Conservation (phyloP, 30 jellyfish, hydroid and myxozoan species). For the Chrysaora quinquecirrha region DNA sequence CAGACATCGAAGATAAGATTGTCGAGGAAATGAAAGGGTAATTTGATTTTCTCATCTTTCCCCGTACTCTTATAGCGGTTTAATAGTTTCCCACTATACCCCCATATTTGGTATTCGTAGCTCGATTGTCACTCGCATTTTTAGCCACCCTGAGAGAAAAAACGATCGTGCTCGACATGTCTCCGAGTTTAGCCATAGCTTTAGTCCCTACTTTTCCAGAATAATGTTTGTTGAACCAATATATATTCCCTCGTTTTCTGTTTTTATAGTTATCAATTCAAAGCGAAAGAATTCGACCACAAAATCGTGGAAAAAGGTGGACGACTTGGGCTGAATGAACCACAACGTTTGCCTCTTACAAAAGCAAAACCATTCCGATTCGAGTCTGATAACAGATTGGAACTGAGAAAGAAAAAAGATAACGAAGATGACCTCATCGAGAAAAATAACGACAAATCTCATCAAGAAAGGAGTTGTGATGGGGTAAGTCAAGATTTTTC, state of each 20-base stretch:
- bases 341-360: conserved; percentile 62
- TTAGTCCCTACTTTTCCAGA: no score
- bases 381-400: conserved; percentile 69
- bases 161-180: no score
- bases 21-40: conserved; percentile 79
- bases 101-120: no score
- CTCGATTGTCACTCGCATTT: no score
- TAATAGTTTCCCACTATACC: no score
- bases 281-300: conserved; percentile 85
- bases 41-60: background rate
- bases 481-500: no score
- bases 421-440: conserved; percentile 10
- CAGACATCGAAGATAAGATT: conserved; percentile 64
- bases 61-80: no score
- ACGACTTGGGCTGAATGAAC: conserved; percentile 63
- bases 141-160: no score
- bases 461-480: conserved; percentile 9
- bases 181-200: no score
- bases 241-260: background rate
- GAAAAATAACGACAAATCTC: conserved; percentile 18
- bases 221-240: no score
- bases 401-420: conserved; percentile 58
- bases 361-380: conserved; percentile 81
- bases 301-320: conserved; percentile 71
- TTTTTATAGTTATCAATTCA: conserved; percentile 70